Percentiles rank a stretch among this genome's conserved stretches.
Evolutionary conservation across 1,140 invertebrate species (phyloP).

Genomic region (Gryllus bimaculatus): DNA sequence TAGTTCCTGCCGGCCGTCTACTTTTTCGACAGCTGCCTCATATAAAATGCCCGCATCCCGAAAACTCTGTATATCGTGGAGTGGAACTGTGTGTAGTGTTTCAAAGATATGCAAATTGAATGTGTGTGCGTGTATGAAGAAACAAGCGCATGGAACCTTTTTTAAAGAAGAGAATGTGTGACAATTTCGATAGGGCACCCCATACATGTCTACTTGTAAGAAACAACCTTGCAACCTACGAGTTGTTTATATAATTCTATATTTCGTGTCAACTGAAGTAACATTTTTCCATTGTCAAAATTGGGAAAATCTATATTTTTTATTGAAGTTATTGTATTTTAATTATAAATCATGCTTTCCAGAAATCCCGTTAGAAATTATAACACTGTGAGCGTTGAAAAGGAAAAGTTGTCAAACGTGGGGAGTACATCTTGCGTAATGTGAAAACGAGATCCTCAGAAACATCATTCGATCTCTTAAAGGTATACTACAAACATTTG

Average conservation of each 20-base stretch:
- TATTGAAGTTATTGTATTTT: neutral
- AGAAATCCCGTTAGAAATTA: neutral
- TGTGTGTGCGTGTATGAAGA: neutral
- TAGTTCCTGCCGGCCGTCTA: too few relatives aligned
- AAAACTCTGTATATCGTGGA: too few relatives aligned
- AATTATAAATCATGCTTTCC: conserved; percentile 5
- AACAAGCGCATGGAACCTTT: neutral
- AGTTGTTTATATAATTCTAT: neutral
- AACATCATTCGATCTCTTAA: neutral
- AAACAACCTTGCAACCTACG: neutral
- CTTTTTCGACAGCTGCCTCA: too few relatives aligned
- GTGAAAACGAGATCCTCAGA: neutral
- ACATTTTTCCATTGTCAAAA: neutral
- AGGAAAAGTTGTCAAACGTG: neutral
- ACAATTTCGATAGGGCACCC: neutral
- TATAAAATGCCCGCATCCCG: too few relatives aligned
- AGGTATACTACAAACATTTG: too few relatives aligned
- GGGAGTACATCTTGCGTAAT: neutral
- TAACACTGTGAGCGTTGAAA: neutral
- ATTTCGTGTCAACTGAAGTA: neutral
- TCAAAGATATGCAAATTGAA: neutral
- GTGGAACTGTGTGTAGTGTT: neutral
- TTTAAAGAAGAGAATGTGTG: neutral
- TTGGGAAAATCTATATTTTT: conserved; percentile 1
- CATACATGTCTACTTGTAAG: neutral